Evolutionary conservation across 2,888 invertebrate genomes (phyloP).

Genomic region (Chrysolina oricalcia): DNA sequence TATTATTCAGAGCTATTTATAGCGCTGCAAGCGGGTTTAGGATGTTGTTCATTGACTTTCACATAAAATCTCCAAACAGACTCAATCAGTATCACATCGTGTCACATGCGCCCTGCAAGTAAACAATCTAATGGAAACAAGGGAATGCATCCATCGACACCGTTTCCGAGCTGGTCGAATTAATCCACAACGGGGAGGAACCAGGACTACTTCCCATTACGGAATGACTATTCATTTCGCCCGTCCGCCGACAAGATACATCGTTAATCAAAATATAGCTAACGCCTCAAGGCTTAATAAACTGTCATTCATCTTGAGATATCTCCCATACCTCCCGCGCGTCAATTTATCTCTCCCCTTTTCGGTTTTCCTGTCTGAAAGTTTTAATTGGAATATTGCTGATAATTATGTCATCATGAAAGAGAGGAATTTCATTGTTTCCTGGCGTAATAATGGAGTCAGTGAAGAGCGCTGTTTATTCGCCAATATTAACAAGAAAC

Average conservation of each 20-base stretch:
- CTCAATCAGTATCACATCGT: too few species aligned
- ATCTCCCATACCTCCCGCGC: neutral
- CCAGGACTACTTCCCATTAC: neutral
- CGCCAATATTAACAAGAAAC: neutral
- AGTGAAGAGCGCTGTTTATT: neutral
- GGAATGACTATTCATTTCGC: neutral
- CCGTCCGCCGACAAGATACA: neutral
- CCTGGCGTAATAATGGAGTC: neutral
- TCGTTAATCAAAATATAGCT: constrained; percentile 14
- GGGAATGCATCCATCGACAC: too few species aligned
- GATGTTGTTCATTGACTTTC: too few species aligned
- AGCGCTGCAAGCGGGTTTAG: too few species aligned
- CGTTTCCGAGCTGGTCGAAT: neutral
- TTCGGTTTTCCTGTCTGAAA: constrained; percentile 6
- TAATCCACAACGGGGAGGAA: neutral
- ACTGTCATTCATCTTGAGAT: constrained; percentile 15
- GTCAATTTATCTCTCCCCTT: constrained; percentile 18
- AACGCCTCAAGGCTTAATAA: constrained; percentile 6
- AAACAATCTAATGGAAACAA: too few species aligned
- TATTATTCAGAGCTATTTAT: too few species aligned
- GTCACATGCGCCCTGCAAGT: too few species aligned
- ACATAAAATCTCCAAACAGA: too few species aligned
- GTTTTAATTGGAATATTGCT: constrained; percentile 20
- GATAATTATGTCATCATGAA: neutral
- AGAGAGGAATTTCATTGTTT: constrained; percentile 8